Evolutionary conservation across 2,113 vertebrate genomes (phyloP).

Genomic region (Campylorhamphus procurvoides): DNA sequence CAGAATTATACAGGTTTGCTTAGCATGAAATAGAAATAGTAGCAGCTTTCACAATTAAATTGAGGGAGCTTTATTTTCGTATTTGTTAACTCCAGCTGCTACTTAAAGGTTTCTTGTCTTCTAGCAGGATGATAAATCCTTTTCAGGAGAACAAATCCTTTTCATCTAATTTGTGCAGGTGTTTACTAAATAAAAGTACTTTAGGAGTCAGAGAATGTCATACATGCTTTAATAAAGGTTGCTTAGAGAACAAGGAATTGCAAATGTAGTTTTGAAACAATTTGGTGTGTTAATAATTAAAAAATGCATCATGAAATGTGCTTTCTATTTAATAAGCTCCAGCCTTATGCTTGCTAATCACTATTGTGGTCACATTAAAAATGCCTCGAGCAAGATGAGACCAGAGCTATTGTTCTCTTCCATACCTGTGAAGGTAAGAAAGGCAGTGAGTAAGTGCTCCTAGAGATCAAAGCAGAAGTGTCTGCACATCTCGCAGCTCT

Average conservation of each 20-base stretch:
- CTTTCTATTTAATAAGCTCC: not conserved
- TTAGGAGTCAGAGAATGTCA: not conserved
- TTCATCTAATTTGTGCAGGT: not conserved
- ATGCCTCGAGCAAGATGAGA: not conserved
- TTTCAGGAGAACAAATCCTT: not conserved
- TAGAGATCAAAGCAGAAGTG: slow-evolving; percentile 10
- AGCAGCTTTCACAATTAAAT: not conserved
- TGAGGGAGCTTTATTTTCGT: not conserved
- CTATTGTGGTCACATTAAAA: not conserved
- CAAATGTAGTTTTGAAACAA: not conserved
- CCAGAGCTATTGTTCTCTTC: not conserved
- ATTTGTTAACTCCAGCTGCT: not conserved
- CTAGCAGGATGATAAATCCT: not conserved
- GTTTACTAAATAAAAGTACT: not conserved
- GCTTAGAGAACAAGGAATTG: not conserved
- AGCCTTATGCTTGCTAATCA: not conserved
- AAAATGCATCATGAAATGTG: not conserved
- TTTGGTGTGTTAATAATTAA: not conserved
- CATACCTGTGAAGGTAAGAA: not conserved
- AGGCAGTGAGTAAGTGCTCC: not conserved
- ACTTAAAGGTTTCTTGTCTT: not conserved
- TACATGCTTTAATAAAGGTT: not conserved
- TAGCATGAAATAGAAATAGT: not conserved
- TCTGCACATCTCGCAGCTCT: not conserved
- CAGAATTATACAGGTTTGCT: not conserved